These are phyloP conservation scores for Rhagologus leucostigma DNA, from an alignment of 2,113 vertebrate species.

Conservation along the genomic window DNA sequence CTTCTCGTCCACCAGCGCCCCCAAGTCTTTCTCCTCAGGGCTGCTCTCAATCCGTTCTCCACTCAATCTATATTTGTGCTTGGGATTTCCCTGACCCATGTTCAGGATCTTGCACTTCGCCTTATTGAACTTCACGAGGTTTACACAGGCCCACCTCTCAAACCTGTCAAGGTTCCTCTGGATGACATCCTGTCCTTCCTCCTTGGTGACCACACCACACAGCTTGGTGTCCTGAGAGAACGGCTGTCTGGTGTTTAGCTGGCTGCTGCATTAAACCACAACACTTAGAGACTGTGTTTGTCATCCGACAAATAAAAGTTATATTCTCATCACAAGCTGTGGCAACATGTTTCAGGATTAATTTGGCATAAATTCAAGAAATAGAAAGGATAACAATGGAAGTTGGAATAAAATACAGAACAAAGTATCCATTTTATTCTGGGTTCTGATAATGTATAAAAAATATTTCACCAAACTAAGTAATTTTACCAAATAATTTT, in stretches of 20 bases:
- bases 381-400: neutral
- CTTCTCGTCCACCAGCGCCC: neutral
- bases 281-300: neutral
- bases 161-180: neutral
- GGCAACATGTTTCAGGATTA: neutral
- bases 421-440: neutral
- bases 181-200: neutral
- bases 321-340: neutral
- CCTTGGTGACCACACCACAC: too few relatives aligned
- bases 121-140: neutral
- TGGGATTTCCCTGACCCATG: neutral
- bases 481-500: neutral
- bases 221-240: neutral
- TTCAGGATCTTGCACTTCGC: neutral
- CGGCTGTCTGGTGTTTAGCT: neutral
- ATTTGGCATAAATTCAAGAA: neutral
- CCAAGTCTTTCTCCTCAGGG: neutral
- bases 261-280: neutral
- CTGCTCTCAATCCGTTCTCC: neutral
- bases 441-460: neutral
- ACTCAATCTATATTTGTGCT: neutral
- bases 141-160: neutral
- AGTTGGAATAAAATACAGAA: neutral
- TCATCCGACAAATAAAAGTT: neutral
- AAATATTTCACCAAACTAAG: neutral